A percentile compares a stretch with the other conserved stretches of the same genome.
These are phyloP conservation scores for Ennomos fuscantarius DNA, from an alignment of 2,888 invertebrate genomes.

Conservation along the genomic window DNA sequence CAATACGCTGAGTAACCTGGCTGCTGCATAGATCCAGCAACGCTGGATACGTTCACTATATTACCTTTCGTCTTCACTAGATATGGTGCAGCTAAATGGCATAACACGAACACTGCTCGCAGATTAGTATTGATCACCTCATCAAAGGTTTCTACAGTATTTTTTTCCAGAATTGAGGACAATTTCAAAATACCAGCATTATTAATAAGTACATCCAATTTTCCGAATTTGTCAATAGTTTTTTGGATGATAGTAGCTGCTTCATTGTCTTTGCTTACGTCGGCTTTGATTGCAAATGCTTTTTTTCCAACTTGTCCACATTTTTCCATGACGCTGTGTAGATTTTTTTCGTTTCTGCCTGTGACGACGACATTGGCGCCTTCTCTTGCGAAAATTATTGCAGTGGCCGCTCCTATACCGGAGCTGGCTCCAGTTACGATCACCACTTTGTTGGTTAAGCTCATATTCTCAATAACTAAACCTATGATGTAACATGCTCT, in stretches of 20 bases:
- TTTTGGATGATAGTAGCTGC: conserved; percentile 43
- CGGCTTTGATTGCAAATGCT: conserved; percentile 49
- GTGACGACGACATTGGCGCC: conserved; percentile 86
- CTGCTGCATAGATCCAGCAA: conserved; percentile 14
- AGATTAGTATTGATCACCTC: conserved; percentile 52
- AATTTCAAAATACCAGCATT: conserved; percentile 48
- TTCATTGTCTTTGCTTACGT: conserved; percentile 51
- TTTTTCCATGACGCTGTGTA: conserved; percentile 79
- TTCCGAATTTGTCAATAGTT: conserved; percentile 48
- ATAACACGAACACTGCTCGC: conserved; percentile 47
- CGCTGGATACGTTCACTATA: conserved; percentile 56
- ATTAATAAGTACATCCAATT: conserved; percentile 55
- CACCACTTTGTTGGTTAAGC: conserved; percentile 50
- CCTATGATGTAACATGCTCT: too few relatives aligned
- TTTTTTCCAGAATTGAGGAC: conserved; percentile 36
- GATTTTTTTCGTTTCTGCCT: conserved; percentile 87
- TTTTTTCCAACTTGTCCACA: conserved; percentile 38
- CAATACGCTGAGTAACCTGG: conserved; percentile 57
- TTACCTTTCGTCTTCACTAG: conserved; percentile 54
- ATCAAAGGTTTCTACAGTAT: conserved; percentile 46
- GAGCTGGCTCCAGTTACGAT: conserved; percentile 84
- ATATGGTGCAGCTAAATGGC: conserved; percentile 48
- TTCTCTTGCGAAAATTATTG: conserved; percentile 84
- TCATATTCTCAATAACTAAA: conserved; percentile 4
- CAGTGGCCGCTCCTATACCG: conserved; percentile 88